Conservation (phyloP, 2,797 vertebrate genomes). For the Alosa sapidissima region DNA sequence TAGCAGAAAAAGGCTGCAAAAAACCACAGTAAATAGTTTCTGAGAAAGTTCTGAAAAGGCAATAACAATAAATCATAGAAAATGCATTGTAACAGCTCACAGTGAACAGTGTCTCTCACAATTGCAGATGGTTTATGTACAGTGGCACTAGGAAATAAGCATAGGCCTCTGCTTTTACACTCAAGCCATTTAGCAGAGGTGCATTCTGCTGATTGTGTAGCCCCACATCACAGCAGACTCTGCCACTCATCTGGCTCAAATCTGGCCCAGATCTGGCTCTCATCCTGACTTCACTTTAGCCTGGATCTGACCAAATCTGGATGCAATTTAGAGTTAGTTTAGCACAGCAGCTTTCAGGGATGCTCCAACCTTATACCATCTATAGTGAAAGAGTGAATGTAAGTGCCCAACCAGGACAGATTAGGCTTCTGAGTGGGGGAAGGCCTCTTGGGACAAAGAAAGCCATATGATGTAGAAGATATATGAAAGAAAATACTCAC, state of each 20-base stretch:
- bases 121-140: background rate
- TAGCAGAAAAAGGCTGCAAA: background rate
- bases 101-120: background rate
- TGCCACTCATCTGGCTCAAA: no score
- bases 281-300: background rate
- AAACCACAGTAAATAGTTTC: background rate
- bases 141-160: background rate
- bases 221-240: no score
- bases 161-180: background rate
- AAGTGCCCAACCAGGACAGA: background rate
- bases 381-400: background rate
- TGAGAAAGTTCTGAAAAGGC: background rate
- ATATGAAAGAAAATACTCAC: background rate
- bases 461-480: background rate
- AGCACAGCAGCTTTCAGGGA: background rate
- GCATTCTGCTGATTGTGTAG: no score
- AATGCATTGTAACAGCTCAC: background rate
- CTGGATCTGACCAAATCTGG: background rate
- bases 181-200: background rate
- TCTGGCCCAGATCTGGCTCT: background rate
- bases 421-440: background rate
- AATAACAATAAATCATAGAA: background rate
- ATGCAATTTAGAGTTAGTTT: background rate
- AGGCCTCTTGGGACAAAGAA: background rate
- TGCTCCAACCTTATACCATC: no score